Evolutionary conservation across 2,113 vertebrate species (phyloP), one percentile per base, ranked within the genome.

Genomic region (Xenopus laevis): DNA sequence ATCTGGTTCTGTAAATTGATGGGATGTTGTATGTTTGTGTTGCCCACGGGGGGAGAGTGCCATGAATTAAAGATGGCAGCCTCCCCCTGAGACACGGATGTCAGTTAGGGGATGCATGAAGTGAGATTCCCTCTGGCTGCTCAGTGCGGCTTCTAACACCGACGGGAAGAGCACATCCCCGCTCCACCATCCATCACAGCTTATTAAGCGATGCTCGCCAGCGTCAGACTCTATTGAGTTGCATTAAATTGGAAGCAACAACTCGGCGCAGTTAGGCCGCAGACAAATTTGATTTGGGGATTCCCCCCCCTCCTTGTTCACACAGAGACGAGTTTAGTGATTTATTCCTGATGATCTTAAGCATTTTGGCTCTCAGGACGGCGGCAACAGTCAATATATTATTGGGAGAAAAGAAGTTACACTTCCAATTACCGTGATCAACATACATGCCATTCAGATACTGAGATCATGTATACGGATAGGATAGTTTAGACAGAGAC

Each of bases 11-110:
- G 85, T 92, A 92, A 93, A 92, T 91, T 93, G 91, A 92, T 92
- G 91, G 91, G 90, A 93, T 92, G 89, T 92, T 92, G 91, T 91
- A 90, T 92, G 90, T 91, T 91, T 92, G 90, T 89, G 90, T 91
- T 91, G 91, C 91, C 91, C 58, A 52, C 44, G 62, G 61, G 65
- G 71, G 65, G 86, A 70, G 88, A 89, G 88, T 86, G 87, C 92
- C 91, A 93, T 93, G 91, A 93, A 93, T 93, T 93, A 93, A 92
- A 93, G 91, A 93, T 93, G 89, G 84, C 89, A 82, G 68, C 86
- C 85, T 67, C 87, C 91, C 89, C 91, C 89, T 85, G 89, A 92
- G 91, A 90, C 89, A 87, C 88, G 89, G 86, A 87, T 89, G 91
- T 91, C 91, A 92, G 87, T 89, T 87, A 89, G 87, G 89, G 83